Evolutionary conservation across 1,140 invertebrate species (phyloP).

Genomic region (Lordiphosa collinella): DNA sequence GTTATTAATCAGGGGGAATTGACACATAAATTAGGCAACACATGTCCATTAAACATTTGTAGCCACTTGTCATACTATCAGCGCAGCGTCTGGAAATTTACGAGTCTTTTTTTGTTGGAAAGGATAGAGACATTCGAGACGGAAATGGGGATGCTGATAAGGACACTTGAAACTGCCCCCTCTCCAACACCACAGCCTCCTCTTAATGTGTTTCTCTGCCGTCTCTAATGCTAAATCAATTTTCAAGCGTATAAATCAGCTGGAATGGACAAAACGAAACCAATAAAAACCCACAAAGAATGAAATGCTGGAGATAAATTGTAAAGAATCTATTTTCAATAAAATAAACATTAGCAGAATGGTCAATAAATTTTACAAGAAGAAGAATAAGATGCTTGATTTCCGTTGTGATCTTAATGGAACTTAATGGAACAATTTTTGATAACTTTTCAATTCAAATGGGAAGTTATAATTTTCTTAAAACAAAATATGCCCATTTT

Average conservation of each 20-base stretch:
- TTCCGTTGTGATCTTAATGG: too few relatives aligned
- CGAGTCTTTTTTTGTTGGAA: conserved; percentile 22
- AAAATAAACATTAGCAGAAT: conserved; percentile 42
- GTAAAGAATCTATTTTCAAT: conserved; percentile 53
- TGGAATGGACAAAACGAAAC: conserved; percentile 27
- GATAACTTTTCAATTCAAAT: too few relatives aligned
- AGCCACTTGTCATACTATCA: conserved; percentile 67
- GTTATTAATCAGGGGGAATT: conserved; percentile 39
- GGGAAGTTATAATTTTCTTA: too few relatives aligned
- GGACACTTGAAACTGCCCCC: conserved; percentile 42
- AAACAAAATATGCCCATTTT: too few relatives aligned
- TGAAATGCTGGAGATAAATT: conserved; percentile 41
- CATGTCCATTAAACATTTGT: conserved; percentile 62
- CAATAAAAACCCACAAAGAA: conserved; percentile 18
- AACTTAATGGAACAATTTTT: too few relatives aligned
- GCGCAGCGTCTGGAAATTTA: conserved; percentile 45
- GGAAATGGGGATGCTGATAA: conserved; percentile 23
- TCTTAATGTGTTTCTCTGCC: conserved; percentile 40
- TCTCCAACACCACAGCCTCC: not conserved
- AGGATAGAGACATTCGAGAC: not conserved
- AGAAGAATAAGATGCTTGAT: conserved; percentile 5
- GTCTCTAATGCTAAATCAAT: conserved; percentile 59
- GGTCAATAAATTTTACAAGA: conserved; percentile 36
- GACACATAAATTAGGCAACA: conserved; percentile 76
- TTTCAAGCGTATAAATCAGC: conserved; percentile 60